Evolutionary conservation across 1,140 invertebrate species (phyloP).

Genomic region (Trypoxylus dichotomus): DNA sequence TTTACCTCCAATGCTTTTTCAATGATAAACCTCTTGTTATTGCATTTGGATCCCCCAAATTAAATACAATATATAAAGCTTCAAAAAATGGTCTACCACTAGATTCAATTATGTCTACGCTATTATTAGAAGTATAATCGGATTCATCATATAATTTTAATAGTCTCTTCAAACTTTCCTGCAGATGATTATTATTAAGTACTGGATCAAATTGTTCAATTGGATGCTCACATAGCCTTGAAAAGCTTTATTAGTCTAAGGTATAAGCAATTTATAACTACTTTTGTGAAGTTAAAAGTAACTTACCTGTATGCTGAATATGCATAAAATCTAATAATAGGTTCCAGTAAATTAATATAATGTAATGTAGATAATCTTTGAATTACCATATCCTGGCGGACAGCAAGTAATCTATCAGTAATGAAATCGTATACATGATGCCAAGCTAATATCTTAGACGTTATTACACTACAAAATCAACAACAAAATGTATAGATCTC

Average conservation of each 20-base stretch:
- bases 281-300: constrained; percentile 28
- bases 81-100: constrained; percentile 55
- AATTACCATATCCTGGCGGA: constrained; percentile 75
- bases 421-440: constrained; percentile 70
- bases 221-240: constrained; percentile 56
- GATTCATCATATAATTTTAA: constrained; percentile 60
- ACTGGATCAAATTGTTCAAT: constrained; percentile 59
- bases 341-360: constrained; percentile 64
- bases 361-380: constrained; percentile 60
- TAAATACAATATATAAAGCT: constrained; percentile 61
- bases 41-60: constrained; percentile 59
- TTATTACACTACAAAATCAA: constrained; percentile 56
- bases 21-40: constrained; percentile 56
- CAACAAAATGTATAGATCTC: neutral
- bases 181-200: constrained; percentile 62
- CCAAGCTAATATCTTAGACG: constrained; percentile 58
- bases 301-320: constrained; percentile 69
- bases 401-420: constrained; percentile 71
- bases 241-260: constrained; percentile 39
- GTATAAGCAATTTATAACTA: neutral
- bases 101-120: constrained; percentile 34
- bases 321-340: constrained; percentile 68
- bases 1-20: constrained; percentile 48
- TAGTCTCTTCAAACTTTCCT: constrained; percentile 62
- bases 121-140: constrained; percentile 39